Evolutionary conservation across 2,797 vertebrate species (phyloP).

Genomic region (Leptoclinus maculatus): DNA sequence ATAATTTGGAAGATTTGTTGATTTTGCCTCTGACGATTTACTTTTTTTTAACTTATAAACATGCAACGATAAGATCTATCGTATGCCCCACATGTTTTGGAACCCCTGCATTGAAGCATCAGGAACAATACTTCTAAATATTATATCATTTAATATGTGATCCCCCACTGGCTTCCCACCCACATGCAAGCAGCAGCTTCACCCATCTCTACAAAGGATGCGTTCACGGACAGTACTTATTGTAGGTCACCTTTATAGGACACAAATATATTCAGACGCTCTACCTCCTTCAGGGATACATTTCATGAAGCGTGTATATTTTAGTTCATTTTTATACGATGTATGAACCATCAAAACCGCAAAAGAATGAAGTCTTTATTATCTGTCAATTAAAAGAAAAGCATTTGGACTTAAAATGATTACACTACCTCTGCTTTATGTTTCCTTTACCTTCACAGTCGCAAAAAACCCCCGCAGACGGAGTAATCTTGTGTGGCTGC

Average conservation of each 20-base stretch:
- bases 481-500: slow-evolving; percentile 23
- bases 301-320: slow-evolving; percentile 3
- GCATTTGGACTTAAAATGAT: slow-evolving; percentile 27
- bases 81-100: background rate
- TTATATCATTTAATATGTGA: background rate
- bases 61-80: background rate
- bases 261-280: slow-evolving; percentile 8
- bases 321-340: slow-evolving; percentile 38
- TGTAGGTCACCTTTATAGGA: background rate
- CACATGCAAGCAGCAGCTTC: background rate
- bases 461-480: slow-evolving; percentile 21
- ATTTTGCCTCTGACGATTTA: background rate
- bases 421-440: slow-evolving; percentile 14
- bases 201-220: background rate
- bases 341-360: slow-evolving; percentile 3
- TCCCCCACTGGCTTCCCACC: background rate
- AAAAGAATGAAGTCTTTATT: slow-evolving; percentile 27
- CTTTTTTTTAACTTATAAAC: background rate
- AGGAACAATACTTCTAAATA: background rate
- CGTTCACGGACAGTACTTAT: background rate
- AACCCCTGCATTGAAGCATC: background rate
- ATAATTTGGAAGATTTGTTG: background rate
- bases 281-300: background rate
- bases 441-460: slow-evolving; percentile 31
- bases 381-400: slow-evolving; percentile 37